A percentile compares a stretch with the other conserved stretches of the same genome.
Conservation (phyloP, 2,888 invertebrate genomes). For the Zonitis immaculata region DNA sequence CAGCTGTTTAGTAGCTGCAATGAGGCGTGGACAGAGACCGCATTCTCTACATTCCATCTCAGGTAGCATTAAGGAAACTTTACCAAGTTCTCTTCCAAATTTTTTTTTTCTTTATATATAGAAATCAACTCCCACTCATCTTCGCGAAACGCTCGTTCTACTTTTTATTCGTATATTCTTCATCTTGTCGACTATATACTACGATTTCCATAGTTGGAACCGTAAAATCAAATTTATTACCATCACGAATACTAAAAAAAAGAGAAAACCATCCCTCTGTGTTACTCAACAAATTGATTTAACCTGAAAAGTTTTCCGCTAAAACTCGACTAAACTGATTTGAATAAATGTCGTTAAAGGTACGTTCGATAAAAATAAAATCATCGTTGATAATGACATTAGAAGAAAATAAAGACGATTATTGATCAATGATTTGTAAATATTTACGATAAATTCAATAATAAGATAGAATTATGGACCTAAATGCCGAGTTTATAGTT, state of each 20-base stretch:
- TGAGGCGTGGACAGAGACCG: slow-evolving; percentile 39
- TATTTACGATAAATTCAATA: too few relatives aligned
- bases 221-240: slow-evolving; percentile 20
- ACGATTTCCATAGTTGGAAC: slow-evolving; percentile 3
- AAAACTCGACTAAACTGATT: slow-evolving; percentile 15
- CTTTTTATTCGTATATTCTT: slow-evolving; percentile 12
- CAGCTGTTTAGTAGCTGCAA: slow-evolving; percentile 15
- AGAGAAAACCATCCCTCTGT: slow-evolving; percentile 10
- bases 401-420: too few relatives aligned
- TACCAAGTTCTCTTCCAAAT: slow-evolving; percentile 20
- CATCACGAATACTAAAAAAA: slow-evolving; percentile 9
- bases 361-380: slow-evolving; percentile 8
- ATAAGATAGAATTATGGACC: too few relatives aligned
- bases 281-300: slow-evolving; percentile 19
- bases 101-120: slow-evolving; percentile 5
- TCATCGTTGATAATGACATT: slow-evolving; percentile 1
- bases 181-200: slow-evolving; percentile 1
- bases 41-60: slow-evolving; percentile 41
- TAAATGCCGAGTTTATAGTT: slow-evolving; percentile 16
- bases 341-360: slow-evolving; percentile 19
- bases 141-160: slow-evolving; percentile 18
- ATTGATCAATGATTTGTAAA: too few relatives aligned
- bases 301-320: slow-evolving; percentile 14
- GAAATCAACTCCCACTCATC: slow-evolving; percentile 21
- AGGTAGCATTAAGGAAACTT: slow-evolving; percentile 34